phyloP scores from a whole-genome alignment of 2,888 invertebrate species.

The Apodemia duryi region DNA sequence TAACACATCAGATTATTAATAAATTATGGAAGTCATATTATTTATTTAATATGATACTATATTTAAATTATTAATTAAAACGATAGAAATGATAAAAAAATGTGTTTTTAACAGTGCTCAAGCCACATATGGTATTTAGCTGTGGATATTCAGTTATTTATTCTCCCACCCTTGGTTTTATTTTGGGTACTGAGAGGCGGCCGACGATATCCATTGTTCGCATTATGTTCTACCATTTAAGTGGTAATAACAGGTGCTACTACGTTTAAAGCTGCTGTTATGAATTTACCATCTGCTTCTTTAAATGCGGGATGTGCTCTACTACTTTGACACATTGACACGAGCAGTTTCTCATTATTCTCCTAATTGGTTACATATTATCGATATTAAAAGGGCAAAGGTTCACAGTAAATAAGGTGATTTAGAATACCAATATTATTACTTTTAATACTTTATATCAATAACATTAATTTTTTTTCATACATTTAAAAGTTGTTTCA shows the following conservation, averaged over 20 bases:
- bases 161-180: slow-evolving; percentile 39
- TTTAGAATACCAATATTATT: slow-evolving; percentile 16
- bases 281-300: slow-evolving; percentile 47
- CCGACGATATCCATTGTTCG: slow-evolving; percentile 30
- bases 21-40: too few species aligned
- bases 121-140: slow-evolving; percentile 47
- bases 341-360: slow-evolving; percentile 43
- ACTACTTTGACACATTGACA: slow-evolving; percentile 49
- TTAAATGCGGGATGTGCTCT: slow-evolving; percentile 45
- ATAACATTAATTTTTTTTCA: too few species aligned
- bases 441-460: background rate
- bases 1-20: too few species aligned
- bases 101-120: slow-evolving; percentile 38
- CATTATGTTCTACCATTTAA: slow-evolving; percentile 27
- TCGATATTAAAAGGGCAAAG: slow-evolving; percentile 42
- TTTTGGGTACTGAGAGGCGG: slow-evolving; percentile 35
- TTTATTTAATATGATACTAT: too few species aligned
- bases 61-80: too few species aligned
- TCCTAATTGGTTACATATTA: slow-evolving; percentile 56
- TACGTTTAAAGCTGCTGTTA: slow-evolving; percentile 46
- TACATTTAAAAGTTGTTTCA: too few species aligned
- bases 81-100: too few species aligned
- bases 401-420: slow-evolving; percentile 34
- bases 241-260: slow-evolving; percentile 39
- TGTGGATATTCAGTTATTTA: slow-evolving; percentile 39